Base-by-base conservation (phyloP, 1,140 invertebrate genomes). In the Samia ricini region DNA sequence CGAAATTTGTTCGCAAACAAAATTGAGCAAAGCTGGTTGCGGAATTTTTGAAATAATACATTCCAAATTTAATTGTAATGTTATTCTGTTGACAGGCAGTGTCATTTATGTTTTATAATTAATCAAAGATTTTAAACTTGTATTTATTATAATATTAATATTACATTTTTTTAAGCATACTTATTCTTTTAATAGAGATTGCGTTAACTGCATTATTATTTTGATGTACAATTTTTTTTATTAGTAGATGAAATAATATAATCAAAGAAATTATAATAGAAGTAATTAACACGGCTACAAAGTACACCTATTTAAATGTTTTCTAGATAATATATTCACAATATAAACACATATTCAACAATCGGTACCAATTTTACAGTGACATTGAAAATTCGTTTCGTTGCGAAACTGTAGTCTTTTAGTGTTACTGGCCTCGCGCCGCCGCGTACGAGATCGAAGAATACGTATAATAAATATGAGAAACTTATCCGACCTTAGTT, bases 391-490 rank as follows among this genome's bases (percentile, higher is more conserved):
- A 69, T 71, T 72, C 69, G 48, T 24, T 48, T 66, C 58, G 79
- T 89, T 90, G 84, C 85, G 87, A 90, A 90, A 90, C 79, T 68
- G 69, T 85, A 83, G 74, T 81, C 79, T 88, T 88, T 90, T 88
- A 77, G 87, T 87, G 81, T 71, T 83, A 79, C 70, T 70, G 84
- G 77, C 85, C 84, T 88, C 87, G 84, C 68, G 67, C 61, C 15
- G 33, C 33, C 85, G 84, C 69, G 69, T 59, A 59, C 73, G 74
- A 80, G 80, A 88, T 83, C 79, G 80, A 85, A 88, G 85, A 87
- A 88, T 87, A 89, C 84, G 80, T 89, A 85, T 82, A 87, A 83
- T 86, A 89, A 87, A 87, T 87, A 87, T 87, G 80, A 85, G 83
- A 23, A 88, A 85, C 84, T 82, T 75, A 85, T 72, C 68, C 82